Percentiles rank a stretch among this genome's conserved stretches.
Evolutionary conservation across 1,140 invertebrate species (phyloP).

Genomic region (Aphis craccivora): DNA sequence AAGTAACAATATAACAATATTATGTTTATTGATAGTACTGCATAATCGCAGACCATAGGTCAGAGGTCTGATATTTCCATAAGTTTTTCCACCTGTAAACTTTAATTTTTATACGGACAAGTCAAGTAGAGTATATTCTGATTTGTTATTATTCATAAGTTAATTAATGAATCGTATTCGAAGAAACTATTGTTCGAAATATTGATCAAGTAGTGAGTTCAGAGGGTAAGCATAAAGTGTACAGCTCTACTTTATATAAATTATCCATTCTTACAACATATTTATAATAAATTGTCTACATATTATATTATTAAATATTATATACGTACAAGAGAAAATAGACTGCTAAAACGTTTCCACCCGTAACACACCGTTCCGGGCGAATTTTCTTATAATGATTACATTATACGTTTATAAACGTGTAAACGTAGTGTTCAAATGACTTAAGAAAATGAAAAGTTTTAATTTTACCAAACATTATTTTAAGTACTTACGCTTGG

Average conservation of each 20-base stretch:
- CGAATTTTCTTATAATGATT: neutral
- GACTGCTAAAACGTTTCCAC: neutral
- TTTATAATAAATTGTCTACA: neutral
- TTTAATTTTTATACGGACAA: too few relatives aligned
- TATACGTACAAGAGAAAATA: neutral
- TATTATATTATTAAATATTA: too few relatives aligned
- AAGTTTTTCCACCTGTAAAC: too few relatives aligned
- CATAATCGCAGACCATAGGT: too few relatives aligned
- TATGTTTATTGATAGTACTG: too few relatives aligned
- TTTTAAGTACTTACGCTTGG: neutral
- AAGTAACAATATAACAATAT: too few relatives aligned
- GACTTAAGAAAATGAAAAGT: slow-evolving; percentile 19
- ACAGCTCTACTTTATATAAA: neutral
- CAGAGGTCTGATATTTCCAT: too few relatives aligned
- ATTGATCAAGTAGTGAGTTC: neutral
- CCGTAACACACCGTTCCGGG: neutral
- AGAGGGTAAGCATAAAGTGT: neutral
- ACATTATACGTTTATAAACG: neutral
- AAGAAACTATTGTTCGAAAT: neutral
- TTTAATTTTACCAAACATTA: neutral
- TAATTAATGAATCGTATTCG: too few relatives aligned
- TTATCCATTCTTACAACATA: neutral
- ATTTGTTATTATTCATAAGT: too few relatives aligned
- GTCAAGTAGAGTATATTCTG: too few relatives aligned
- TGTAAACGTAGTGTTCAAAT: neutral